Evolutionary conservation across 2,113 vertebrate genomes (phyloP).

Genomic region (Lepidiolamprologus cunningtoni): DNA sequence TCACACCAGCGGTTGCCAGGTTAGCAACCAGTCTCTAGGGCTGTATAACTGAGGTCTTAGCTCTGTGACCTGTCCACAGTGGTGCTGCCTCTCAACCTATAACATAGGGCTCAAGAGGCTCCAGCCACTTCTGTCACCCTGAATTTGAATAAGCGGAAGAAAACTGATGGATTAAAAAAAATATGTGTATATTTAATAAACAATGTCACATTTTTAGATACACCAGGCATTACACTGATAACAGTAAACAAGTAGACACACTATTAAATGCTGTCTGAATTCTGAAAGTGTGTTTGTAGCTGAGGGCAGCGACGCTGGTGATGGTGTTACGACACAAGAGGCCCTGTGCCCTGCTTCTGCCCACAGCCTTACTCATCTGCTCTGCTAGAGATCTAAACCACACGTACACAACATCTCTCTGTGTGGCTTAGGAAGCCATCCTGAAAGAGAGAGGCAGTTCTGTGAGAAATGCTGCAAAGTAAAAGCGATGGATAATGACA

Average conservation of each 20-base stretch:
- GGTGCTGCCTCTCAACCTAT: background rate
- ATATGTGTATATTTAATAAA: background rate
- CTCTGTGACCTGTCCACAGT: background rate
- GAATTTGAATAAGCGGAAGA: accelerated
- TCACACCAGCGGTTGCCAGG: background rate
- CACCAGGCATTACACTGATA: background rate
- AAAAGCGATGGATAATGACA: background rate
- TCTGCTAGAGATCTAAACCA: background rate
- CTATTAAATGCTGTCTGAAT: background rate
- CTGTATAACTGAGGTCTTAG: background rate
- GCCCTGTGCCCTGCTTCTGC: background rate
- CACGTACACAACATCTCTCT: background rate
- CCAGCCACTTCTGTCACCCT: background rate
- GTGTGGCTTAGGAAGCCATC: background rate
- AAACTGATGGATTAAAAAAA: background rate
- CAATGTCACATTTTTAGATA: background rate
- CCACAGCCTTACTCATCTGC: background rate
- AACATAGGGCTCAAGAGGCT: accelerated
- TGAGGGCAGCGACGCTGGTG: background rate
- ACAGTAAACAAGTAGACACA: background rate
- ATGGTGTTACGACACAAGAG: background rate
- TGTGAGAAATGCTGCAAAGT: background rate
- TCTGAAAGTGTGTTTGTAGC: background rate
- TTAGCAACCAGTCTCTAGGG: background rate
- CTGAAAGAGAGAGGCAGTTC: background rate